A percentile compares a stretch with the other conserved stretches of the same genome.
Conservation (phyloP, 2,113 vertebrate genomes). For the Seriola dumerili region DNA sequence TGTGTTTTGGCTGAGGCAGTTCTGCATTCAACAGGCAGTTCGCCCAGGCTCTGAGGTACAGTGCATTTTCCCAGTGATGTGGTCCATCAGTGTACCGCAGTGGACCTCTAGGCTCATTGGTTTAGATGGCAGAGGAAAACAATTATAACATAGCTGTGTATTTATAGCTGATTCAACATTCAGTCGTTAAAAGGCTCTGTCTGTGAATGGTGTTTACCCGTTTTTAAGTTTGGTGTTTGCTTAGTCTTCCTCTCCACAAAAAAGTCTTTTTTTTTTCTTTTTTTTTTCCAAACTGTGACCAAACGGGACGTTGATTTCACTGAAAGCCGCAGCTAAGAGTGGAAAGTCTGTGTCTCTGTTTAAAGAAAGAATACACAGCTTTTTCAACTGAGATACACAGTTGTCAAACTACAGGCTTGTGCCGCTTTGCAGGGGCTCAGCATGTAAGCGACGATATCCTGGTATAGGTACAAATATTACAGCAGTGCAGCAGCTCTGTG, state of each 20-base stretch:
- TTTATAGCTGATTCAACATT: conserved; percentile 82
- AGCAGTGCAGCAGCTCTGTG: neutral
- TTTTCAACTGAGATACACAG: conserved; percentile 47
- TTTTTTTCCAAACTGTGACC: conserved; percentile 61
- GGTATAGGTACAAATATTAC: neutral
- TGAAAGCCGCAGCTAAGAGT: conserved; percentile 55
- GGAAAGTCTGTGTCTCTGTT: conserved; percentile 69
- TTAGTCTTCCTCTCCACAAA: conserved; percentile 70
- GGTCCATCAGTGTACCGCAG: conserved; percentile 76
- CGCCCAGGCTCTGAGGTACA: conserved; percentile 77
- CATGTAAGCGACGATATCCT: neutral
- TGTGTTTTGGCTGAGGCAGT: conserved; percentile 80
- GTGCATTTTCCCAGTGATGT: conserved; percentile 80
- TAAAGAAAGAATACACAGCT: conserved; percentile 42
- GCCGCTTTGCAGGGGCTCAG: conserved; percentile 8
- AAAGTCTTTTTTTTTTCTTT: conserved; percentile 7
- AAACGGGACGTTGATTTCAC: conserved; percentile 50
- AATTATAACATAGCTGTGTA: conserved; percentile 78
- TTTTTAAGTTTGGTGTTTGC: conserved; percentile 72
- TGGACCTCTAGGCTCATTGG: conserved; percentile 75
- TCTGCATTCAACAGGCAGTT: conserved; percentile 80
- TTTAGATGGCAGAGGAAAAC: conserved; percentile 81
- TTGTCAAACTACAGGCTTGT: conserved; percentile 35
- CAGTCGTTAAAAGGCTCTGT: conserved; percentile 71
- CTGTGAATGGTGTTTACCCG: conserved; percentile 75